Evolutionary conservation across 2,888 invertebrate genomes (phyloP).

Genomic region (Calameuta idolon): DNA sequence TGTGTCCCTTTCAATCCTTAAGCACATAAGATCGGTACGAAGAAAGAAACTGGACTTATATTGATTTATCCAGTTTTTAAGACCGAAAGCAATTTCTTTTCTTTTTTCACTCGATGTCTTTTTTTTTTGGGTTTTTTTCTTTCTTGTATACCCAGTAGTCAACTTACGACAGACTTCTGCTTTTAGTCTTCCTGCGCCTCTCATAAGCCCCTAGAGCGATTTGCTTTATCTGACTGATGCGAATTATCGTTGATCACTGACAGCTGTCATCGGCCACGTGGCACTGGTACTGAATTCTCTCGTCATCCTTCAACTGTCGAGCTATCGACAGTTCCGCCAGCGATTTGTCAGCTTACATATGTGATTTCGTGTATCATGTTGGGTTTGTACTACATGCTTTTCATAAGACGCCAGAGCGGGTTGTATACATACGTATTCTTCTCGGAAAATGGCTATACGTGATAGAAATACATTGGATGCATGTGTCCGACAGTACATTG

Average conservation of each 20-base stretch:
- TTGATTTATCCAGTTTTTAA: too few relatives aligned
- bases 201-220: background rate
- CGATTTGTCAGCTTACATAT: background rate
- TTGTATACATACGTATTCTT: background rate
- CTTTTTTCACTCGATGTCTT: background rate
- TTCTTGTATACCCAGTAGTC: background rate
- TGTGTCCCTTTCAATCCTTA: too few relatives aligned
- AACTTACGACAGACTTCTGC: background rate
- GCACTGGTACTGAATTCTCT: background rate
- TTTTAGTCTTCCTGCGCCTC: background rate
- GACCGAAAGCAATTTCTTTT: too few relatives aligned
- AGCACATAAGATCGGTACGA: too few relatives aligned
- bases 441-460: background rate
- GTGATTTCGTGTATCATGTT: background rate
- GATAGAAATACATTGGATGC: background rate
- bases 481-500: background rate
- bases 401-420: background rate
- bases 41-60: too few relatives aligned
- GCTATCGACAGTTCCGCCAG: background rate
- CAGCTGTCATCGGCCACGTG: background rate
- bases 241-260: background rate
- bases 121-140: background rate
- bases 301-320: background rate
- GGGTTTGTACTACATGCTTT: background rate
- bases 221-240: background rate